Conservation (phyloP, 2,113 vertebrate genomes). For the Pedionomus torquatus region DNA sequence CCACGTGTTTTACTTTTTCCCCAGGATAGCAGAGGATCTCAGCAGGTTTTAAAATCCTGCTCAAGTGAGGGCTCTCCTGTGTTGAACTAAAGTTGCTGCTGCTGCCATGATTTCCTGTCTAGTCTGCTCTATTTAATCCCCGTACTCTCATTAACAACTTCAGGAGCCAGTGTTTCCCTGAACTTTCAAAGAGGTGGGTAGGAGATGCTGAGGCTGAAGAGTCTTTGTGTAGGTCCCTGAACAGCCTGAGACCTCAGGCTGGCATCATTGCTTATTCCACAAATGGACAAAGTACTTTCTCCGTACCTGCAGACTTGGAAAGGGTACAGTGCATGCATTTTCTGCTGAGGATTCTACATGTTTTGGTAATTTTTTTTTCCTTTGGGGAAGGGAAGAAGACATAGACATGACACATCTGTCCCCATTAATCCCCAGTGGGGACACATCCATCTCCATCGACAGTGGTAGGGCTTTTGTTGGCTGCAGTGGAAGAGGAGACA, state of each 20-base stretch:
- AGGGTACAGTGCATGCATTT: background rate
- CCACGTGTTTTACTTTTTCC: background rate
- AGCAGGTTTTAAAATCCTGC: background rate
- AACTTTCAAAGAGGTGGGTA: background rate
- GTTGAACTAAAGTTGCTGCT: background rate
- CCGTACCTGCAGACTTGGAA: too few relatives aligned
- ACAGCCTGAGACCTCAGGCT: background rate
- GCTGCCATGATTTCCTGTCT: background rate
- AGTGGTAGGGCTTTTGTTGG: background rate
- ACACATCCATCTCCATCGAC: background rate
- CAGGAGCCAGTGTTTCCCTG: background rate
- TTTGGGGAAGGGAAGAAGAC: too few relatives aligned
- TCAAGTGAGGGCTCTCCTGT: background rate
- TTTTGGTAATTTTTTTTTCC: background rate
- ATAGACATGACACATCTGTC: too few relatives aligned
- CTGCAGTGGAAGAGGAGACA: background rate
- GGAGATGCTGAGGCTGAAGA: background rate
- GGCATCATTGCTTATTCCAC: background rate
- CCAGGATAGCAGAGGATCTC: background rate
- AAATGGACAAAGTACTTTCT: background rate
- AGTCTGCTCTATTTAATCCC: background rate
- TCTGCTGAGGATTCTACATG: background rate
- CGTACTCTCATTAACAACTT: background rate
- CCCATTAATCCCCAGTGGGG: too few relatives aligned
- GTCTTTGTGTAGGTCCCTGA: background rate